These are phyloP conservation scores for Halichoerus grypus DNA, from an alignment of 2,113 vertebrate species.

Conservation along the genomic window DNA sequence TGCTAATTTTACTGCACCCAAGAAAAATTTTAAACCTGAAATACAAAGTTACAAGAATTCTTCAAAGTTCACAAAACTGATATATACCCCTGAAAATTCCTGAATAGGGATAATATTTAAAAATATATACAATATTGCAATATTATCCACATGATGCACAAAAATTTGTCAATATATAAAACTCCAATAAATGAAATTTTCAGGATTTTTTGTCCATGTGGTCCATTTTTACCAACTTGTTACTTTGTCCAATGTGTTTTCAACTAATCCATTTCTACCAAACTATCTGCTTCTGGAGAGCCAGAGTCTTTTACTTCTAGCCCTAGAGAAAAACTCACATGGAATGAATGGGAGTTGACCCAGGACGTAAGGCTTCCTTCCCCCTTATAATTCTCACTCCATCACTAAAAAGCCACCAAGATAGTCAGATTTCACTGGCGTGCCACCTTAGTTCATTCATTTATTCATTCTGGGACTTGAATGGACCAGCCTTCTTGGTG, in stretches of 20 bases:
- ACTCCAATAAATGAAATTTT: neutral
- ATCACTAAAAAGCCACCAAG: neutral
- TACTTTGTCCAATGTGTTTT: constrained; percentile 3
- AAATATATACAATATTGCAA: neutral
- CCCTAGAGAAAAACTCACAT: neutral
- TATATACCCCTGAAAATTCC: neutral
- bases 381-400: neutral
- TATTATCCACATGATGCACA: neutral
- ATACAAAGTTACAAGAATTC: neutral
- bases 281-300: neutral
- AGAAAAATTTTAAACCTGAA: neutral
- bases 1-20: neutral
- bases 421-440: neutral
- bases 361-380: neutral
- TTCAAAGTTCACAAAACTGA: neutral
- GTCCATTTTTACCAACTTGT: neutral
- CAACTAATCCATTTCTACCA: neutral
- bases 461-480: neutral
- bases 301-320: neutral
- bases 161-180: neutral
- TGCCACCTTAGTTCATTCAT: neutral
- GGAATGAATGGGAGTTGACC: neutral
- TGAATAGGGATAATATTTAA: neutral
- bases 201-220: neutral
- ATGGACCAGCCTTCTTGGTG: neutral